phyloP scores from a whole-genome alignment of 2,797 vertebrate genomes.

The Sebastes hopkinsi region DNA sequence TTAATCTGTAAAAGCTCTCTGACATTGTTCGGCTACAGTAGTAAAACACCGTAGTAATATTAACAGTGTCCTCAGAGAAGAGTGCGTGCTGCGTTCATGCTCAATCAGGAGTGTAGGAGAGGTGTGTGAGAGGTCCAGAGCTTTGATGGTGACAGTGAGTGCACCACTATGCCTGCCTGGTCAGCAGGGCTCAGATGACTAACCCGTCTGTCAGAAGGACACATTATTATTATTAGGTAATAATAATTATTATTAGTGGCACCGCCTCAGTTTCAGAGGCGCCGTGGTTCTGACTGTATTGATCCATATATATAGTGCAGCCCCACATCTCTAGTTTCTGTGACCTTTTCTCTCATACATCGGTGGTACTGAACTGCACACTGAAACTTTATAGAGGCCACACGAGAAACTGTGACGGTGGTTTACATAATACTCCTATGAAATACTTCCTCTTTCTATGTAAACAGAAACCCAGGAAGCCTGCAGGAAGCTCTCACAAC shows the following conservation, averaged over 20 bases:
- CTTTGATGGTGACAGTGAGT: slow-evolving; percentile 37
- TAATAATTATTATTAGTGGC: slow-evolving; percentile 59
- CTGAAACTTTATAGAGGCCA: neutral
- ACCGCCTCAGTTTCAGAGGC: neutral
- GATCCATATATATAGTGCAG: neutral
- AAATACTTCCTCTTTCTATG: slow-evolving; percentile 73
- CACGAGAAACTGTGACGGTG: neutral
- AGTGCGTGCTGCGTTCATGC: slow-evolving; percentile 14
- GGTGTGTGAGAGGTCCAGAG: slow-evolving; percentile 53
- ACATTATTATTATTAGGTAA: neutral
- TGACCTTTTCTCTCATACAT: neutral
- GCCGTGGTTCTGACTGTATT: slow-evolving; percentile 31
- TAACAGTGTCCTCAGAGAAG: neutral
- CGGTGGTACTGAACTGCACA: neutral
- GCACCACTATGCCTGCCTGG: slow-evolving; percentile 55
- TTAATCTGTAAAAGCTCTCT: neutral
- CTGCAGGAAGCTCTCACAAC: slow-evolving; percentile 43
- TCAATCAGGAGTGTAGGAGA: slow-evolving; percentile 42
- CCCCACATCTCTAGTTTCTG: neutral
- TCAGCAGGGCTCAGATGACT: slow-evolving; percentile 79
- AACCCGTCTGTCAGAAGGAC: slow-evolving; percentile 70
- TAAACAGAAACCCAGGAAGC: slow-evolving; percentile 47
- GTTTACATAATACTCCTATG: slow-evolving; percentile 44
- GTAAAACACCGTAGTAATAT: neutral
- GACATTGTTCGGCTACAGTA: neutral